These are phyloP conservation scores for Hybognathus amarus DNA, from an alignment of 2,797 vertebrate species.

Conservation along the genomic window DNA sequence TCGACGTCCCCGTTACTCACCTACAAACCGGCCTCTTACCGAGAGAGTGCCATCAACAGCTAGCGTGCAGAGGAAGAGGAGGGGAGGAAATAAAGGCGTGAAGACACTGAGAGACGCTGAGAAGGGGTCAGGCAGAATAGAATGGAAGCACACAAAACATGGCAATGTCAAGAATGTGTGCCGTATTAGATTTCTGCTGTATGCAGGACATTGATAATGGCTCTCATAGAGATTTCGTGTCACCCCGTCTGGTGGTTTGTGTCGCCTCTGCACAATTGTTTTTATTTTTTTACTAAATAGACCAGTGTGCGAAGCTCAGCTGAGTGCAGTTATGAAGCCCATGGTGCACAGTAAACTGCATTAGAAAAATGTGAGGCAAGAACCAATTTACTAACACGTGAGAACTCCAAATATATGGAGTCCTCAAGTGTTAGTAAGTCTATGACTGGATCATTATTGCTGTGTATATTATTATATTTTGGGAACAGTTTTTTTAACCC, in stretches of 20 bases:
- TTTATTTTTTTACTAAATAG: constrained; percentile 41
- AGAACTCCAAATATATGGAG: constrained; percentile 57
- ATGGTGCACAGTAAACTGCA: constrained; percentile 43
- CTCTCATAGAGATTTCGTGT: constrained; percentile 41
- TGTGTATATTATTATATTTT: too few species aligned
- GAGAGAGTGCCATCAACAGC: constrained; percentile 39
- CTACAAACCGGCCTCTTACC: constrained; percentile 32
- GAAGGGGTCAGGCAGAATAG: constrained; percentile 63
- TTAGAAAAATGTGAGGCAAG: constrained; percentile 52
- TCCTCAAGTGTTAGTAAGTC: too few species aligned
- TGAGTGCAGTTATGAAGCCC: constrained; percentile 36
- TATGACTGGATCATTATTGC: too few species aligned
- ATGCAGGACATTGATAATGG: constrained; percentile 68
- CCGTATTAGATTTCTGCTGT: constrained; percentile 69
- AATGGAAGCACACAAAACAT: constrained; percentile 69
- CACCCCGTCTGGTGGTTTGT: constrained; percentile 44
- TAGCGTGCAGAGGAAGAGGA: constrained; percentile 14
- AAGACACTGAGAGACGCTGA: constrained; percentile 40
- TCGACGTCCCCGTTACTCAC: constrained; percentile 43
- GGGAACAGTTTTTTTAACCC: too few species aligned
- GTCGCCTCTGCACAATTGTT: not conserved
- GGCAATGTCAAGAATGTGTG: constrained; percentile 69
- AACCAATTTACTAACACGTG: constrained; percentile 53
- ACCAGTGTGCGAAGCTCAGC: constrained; percentile 37
- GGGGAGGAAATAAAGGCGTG: constrained; percentile 35